A percentile compares a stretch with the other conserved stretches of the same genome.
These are phyloP conservation scores for Pelvicachromis taeniatus DNA, from an alignment of 2,113 vertebrate species.

Conservation along the genomic window DNA sequence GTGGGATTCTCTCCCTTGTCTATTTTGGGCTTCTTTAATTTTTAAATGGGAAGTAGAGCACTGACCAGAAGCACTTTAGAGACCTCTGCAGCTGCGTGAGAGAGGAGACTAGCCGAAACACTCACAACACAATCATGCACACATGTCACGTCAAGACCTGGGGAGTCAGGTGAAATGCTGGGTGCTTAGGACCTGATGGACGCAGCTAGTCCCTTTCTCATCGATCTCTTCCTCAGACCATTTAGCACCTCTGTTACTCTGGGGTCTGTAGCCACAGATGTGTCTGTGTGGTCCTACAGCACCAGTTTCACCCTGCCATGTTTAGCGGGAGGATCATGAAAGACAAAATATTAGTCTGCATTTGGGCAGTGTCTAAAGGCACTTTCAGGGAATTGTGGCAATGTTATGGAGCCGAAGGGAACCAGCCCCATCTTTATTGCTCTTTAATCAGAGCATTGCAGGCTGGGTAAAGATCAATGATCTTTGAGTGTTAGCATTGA, in stretches of 20 bases:
- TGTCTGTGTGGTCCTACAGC: slow-evolving; percentile 32
- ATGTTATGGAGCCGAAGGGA: slow-evolving; percentile 54
- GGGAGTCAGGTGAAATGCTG: slow-evolving; percentile 47
- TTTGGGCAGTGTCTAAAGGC: slow-evolving; percentile 47
- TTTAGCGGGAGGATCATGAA: slow-evolving; percentile 36
- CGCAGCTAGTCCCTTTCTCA: slow-evolving; percentile 41
- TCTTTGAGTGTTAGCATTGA: slow-evolving; percentile 72
- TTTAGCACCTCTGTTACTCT: slow-evolving; percentile 64
- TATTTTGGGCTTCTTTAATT: slow-evolving; percentile 65
- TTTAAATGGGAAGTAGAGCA: slow-evolving; percentile 54
- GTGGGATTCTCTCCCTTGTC: slow-evolving; percentile 30
- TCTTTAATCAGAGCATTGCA: slow-evolving; percentile 75
- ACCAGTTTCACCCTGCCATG: slow-evolving; percentile 6
- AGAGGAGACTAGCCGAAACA: slow-evolving; percentile 23
- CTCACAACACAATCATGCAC: slow-evolving; percentile 23
- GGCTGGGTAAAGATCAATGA: slow-evolving; percentile 76
- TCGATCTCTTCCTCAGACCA: slow-evolving; percentile 61
- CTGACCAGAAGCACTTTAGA: slow-evolving; percentile 61
- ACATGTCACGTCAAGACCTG: slow-evolving; percentile 36
- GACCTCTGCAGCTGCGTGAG: slow-evolving; percentile 43
- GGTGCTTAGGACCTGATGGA: slow-evolving; percentile 59
- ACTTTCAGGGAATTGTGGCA: slow-evolving; percentile 46
- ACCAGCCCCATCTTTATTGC: slow-evolving; percentile 67
- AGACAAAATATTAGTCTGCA: slow-evolving; percentile 45
- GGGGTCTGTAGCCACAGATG: slow-evolving; percentile 43